Evolutionary conservation across 2,113 vertebrate genomes (phyloP).

Genomic region (Dromiciops gliroides): DNA sequence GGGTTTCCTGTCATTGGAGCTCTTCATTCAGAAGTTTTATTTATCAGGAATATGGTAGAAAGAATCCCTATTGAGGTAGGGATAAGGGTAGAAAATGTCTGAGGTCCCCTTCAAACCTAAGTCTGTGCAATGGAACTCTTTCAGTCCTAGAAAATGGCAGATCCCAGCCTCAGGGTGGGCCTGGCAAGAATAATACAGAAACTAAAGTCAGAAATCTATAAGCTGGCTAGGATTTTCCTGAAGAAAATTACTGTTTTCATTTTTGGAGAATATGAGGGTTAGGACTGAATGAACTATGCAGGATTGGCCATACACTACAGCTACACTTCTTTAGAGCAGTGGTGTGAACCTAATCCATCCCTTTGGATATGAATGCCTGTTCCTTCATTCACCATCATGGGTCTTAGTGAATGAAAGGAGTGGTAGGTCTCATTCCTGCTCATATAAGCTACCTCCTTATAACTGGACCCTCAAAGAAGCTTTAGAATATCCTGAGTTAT

Average conservation of each 20-base stretch:
- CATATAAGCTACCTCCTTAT: neutral
- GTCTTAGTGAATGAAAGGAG: neutral
- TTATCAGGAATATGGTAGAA: neutral
- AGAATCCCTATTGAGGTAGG: neutral
- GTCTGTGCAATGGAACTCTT: neutral
- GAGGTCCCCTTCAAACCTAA: neutral
- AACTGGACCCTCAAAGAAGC: neutral
- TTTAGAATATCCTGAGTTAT: neutral
- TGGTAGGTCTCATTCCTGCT: neutral
- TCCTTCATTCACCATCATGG: neutral
- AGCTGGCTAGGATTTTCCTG: neutral
- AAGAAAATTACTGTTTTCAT: conserved; percentile 25
- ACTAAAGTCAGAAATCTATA: conserved; percentile 21
- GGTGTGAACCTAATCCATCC: neutral
- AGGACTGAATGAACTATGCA: neutral
- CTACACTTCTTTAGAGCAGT: neutral
- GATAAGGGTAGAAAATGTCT: neutral
- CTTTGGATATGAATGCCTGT: neutral
- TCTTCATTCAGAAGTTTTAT: neutral
- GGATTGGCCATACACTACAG: neutral
- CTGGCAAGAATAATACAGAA: neutral
- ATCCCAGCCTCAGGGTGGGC: neutral
- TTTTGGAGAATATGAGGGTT: neutral
- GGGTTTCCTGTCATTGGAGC: too few relatives aligned
- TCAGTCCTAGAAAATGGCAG: neutral